A percentile compares a stretch with the other conserved stretches of the same genome.
Evolutionary conservation across 2,797 vertebrate genomes (phyloP).

Genomic region (Molossus alvarezi): DNA sequence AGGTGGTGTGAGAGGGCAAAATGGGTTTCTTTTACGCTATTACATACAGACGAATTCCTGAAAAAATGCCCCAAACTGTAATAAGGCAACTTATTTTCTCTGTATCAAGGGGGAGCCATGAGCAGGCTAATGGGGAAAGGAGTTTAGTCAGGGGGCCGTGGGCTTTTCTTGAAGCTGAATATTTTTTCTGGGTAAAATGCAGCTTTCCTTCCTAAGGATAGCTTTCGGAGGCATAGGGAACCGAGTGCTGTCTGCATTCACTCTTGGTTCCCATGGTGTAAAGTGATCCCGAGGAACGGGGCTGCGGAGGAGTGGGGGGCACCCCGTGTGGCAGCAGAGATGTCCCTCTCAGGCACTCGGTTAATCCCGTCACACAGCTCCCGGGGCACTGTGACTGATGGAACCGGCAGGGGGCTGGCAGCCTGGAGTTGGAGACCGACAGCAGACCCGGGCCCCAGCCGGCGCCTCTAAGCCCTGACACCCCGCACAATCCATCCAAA

Average conservation of each 20-base stretch:
- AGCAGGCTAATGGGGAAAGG: not conserved
- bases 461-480: slow-evolving; percentile 27
- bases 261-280: not conserved
- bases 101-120: not conserved
- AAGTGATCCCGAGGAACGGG: not conserved
- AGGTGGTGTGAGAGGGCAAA: not conserved
- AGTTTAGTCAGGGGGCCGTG: not conserved
- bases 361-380: slow-evolving; percentile 14
- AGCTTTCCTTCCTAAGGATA: not conserved
- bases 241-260: not conserved
- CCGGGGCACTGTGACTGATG: not conserved
- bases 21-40: not conserved
- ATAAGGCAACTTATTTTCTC: not conserved
- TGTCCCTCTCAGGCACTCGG: not conserved
- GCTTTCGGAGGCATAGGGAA: not conserved
- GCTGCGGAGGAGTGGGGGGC: not conserved
- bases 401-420: not conserved
- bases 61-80: not conserved
- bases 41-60: not conserved
- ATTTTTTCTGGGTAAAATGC: not conserved
- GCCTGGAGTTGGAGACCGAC: not conserved
- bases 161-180: not conserved
- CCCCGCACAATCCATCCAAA: slow-evolving; percentile 66
- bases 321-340: not conserved
- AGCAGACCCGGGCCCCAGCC: slow-evolving; percentile 18